These are phyloP conservation scores for Arenaria interpres DNA, from an alignment of 2,113 vertebrate genomes.

Conservation along the genomic window DNA sequence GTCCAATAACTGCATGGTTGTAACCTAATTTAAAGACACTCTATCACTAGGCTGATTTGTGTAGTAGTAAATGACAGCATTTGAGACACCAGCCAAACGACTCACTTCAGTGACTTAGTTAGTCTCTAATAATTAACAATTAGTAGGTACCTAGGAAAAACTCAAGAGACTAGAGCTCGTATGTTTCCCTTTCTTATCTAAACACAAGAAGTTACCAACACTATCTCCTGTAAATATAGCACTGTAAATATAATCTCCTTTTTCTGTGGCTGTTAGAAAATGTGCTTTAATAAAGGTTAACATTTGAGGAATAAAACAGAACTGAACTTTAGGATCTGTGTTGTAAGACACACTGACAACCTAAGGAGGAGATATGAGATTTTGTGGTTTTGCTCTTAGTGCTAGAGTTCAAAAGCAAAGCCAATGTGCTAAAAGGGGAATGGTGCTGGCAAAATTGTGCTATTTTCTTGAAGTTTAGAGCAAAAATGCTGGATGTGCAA, in stretches of 20 bases:
- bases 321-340: not conserved
- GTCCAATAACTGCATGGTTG: conserved; percentile 94
- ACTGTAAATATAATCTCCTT: conserved; percentile 31
- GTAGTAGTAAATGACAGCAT: conserved; percentile 89
- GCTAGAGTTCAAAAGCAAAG: conserved; percentile 61
- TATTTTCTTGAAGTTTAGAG: conserved; percentile 71
- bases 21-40: conserved; percentile 95
- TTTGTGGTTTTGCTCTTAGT: not conserved
- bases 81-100: conserved; percentile 85
- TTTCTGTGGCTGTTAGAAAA: conserved; percentile 15
- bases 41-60: conserved; percentile 89
- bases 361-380: not conserved
- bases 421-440: conserved; percentile 51
- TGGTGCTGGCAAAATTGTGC: conserved; percentile 50
- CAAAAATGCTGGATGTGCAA: conserved; percentile 72
- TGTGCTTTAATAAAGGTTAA: conserved; percentile 16
- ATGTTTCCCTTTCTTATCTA: conserved; percentile 66
- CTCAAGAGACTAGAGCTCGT: conserved; percentile 70
- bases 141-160: conserved; percentile 79
- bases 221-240: conserved; percentile 27
- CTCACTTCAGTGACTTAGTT: conserved; percentile 86
- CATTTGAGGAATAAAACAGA: conserved; percentile 1
- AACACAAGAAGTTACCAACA: conserved; percentile 58
- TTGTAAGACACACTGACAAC: not conserved
- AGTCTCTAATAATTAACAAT: conserved; percentile 90